Conservation (phyloP, 2,888 invertebrate species). For the Agriopis leucophaearia region DNA sequence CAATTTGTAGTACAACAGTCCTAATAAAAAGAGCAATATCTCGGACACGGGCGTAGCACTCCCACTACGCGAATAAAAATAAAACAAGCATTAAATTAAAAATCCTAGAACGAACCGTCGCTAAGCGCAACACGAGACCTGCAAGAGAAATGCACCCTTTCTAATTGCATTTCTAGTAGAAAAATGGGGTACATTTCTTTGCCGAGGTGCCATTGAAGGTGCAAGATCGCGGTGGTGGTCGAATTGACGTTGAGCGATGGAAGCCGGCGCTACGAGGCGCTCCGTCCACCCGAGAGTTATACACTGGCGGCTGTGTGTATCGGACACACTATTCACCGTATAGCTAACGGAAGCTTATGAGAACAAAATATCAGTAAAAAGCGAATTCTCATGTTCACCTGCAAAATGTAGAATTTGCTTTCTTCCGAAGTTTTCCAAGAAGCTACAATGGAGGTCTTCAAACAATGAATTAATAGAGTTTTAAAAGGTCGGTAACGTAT, state of each 20-base stretch:
- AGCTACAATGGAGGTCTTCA: too few species aligned
- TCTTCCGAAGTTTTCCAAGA: too few species aligned
- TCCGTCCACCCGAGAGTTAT: constrained; percentile 68
- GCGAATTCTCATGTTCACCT: neutral
- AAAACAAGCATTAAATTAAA: constrained; percentile 57
- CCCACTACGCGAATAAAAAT: constrained; percentile 32
- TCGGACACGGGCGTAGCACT: constrained; percentile 9
- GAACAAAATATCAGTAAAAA: constrained; percentile 10
- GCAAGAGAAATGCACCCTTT: constrained; percentile 71
- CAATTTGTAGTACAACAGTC: constrained; percentile 32
- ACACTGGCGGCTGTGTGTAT: constrained; percentile 64
- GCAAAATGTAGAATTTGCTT: neutral
- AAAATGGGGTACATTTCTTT: constrained; percentile 78
- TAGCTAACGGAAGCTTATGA: constrained; percentile 32
- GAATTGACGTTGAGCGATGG: constrained; percentile 77
- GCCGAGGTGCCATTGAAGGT: constrained; percentile 65
- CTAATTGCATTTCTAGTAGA: constrained; percentile 78
- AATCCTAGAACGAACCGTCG: constrained; percentile 60
- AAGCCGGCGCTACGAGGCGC: constrained; percentile 55
- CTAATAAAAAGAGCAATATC: constrained; percentile 33
- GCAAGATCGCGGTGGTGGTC: constrained; percentile 66
- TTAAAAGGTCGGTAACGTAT: too few species aligned
- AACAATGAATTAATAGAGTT: too few species aligned
- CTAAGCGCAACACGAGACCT: constrained; percentile 64
- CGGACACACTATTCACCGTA: constrained; percentile 61